A percentile compares a stretch with the other conserved stretches of the same genome.
These are phyloP conservation scores for Equus quagga DNA, from an alignment of 2,113 vertebrate species.

Conservation along the genomic window DNA sequence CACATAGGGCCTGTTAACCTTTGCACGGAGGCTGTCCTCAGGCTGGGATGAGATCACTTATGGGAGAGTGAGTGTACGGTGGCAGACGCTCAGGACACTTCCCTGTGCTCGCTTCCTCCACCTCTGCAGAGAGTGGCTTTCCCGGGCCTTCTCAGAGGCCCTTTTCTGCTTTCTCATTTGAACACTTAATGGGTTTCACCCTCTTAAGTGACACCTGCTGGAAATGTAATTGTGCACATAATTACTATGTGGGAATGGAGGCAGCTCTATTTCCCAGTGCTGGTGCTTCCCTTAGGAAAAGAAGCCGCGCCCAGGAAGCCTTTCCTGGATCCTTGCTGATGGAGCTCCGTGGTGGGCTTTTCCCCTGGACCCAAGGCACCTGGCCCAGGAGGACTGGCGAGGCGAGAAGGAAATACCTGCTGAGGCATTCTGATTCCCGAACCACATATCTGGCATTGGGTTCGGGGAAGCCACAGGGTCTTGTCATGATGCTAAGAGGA, in stretches of 20 bases:
- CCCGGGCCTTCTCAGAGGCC: not conserved
- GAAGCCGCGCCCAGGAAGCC: not conserved
- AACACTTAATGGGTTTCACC: constrained; percentile 56
- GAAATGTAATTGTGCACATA: constrained; percentile 71
- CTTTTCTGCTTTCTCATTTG: constrained; percentile 46
- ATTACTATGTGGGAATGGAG: constrained; percentile 55
- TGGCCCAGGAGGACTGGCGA: not conserved
- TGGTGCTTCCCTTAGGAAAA: constrained; percentile 33
- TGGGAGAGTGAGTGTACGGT: not conserved
- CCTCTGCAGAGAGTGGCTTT: not conserved
- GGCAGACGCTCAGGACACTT: not conserved
- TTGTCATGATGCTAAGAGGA: not conserved
- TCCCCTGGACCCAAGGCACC: not conserved
- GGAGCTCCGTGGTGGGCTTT: not conserved
- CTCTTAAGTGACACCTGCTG: constrained; percentile 77
- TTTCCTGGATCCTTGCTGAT: not conserved
- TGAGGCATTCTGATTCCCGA: not conserved
- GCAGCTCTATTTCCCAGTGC: not conserved
- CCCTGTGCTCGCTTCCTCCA: not conserved
- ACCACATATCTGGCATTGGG: not conserved
- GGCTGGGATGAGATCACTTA: not conserved
- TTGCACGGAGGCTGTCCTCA: no score
- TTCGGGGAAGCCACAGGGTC: not conserved
- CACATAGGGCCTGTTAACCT: not conserved
- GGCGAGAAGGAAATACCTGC: not conserved